A percentile compares a stretch with the other conserved stretches of the same genome.
phyloP scores from a whole-genome alignment of 35 echinoderm and acorn worm genomes.

The Lytechinus pictus region DNA sequence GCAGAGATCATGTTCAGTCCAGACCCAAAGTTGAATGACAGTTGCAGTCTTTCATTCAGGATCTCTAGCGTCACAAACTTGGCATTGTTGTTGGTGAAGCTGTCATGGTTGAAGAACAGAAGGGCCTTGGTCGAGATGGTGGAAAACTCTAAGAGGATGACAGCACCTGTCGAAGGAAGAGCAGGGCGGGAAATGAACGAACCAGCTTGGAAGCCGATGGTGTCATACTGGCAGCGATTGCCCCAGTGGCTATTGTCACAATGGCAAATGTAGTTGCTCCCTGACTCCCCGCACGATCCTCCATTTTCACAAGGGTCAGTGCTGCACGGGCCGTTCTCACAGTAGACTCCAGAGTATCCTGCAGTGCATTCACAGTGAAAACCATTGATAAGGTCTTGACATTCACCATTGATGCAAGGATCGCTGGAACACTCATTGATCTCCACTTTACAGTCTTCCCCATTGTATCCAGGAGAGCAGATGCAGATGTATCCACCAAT shows the following conservation, averaged over 20 bases:
- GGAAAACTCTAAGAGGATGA: constrained; percentile 79
- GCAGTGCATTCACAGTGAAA: constrained; percentile 73
- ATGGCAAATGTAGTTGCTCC: constrained; percentile 73
- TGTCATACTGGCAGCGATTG: constrained; percentile 71
- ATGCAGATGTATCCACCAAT: constrained; percentile 72
- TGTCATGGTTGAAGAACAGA: constrained; percentile 94
- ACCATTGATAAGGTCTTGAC: constrained; percentile 72
- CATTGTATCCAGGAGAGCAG: constrained; percentile 75
- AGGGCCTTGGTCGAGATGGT: constrained; percentile 73
- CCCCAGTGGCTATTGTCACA: constrained; percentile 82
- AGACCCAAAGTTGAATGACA: constrained; percentile 78
- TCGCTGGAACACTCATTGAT: constrained; percentile 76
- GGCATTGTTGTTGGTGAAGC: constrained; percentile 54
- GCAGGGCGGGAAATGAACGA: constrained; percentile 71
- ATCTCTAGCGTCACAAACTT: constrained; percentile 89
- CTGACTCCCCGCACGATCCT: constrained; percentile 71
- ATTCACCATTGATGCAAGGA: constrained; percentile 82
- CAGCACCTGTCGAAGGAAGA: constrained; percentile 32
- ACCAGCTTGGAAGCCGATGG: constrained; percentile 77
- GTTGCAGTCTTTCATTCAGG: constrained; percentile 59
- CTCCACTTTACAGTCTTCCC: constrained; percentile 68
- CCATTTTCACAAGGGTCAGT: constrained; percentile 78
- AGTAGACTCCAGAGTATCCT: constrained; percentile 77
- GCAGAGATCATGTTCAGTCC: constrained; percentile 64
- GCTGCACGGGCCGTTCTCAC: constrained; percentile 87